Evolutionary conservation across 2,113 vertebrate genomes (phyloP), one percentile per base, ranked within the genome.

Genomic region (Tauraco erythrolophus): DNA sequence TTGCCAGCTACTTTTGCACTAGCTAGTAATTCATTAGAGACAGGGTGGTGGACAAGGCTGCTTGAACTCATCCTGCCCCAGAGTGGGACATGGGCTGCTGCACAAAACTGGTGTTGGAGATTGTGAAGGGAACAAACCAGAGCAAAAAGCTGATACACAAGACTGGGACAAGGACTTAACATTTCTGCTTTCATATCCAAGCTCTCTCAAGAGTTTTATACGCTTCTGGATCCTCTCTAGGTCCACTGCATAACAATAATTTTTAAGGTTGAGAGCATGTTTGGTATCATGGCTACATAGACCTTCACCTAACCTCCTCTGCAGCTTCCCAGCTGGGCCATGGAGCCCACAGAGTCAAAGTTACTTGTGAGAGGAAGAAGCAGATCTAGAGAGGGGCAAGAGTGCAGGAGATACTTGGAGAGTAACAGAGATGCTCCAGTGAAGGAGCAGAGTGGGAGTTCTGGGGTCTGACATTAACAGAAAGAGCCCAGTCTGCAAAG

Each of bases 1-100:
- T 94, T 89, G 48, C 91, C 84, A 92, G 64, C 83, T 89, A 33
- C 56, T 88, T 95, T 82, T 72, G 69, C 25, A 57, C 50, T 95
- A 68, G 35, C 48, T 94, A 88, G 57, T 50, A 89, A 94, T 94
- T 97, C 84, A 89, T 87, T 65, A 86, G 87, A 93, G 51, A 46
- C 53, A 88, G 30, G 33, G 43, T 3, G 18, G 50, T 61, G 45
- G 84, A 57, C 33, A 50, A 54, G 78, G 70, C 72, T 85, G 95
- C 61, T 56, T 37, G 2, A 95, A 89, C 35, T 85, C 66, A 13
- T 35, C 60, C 71, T 60, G 14, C 69, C 39, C 65, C 51, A 60
- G 70, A 77, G 31, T 3, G 4, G 45, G 46, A 62, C 9, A 6
- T 30, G 41, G 37, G 21, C 74, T 57, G 53, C 45, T 46, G 50